Evolutionary conservation across 1,140 invertebrate genomes (phyloP).

Genomic region (Ostrea denselamellosa): DNA sequence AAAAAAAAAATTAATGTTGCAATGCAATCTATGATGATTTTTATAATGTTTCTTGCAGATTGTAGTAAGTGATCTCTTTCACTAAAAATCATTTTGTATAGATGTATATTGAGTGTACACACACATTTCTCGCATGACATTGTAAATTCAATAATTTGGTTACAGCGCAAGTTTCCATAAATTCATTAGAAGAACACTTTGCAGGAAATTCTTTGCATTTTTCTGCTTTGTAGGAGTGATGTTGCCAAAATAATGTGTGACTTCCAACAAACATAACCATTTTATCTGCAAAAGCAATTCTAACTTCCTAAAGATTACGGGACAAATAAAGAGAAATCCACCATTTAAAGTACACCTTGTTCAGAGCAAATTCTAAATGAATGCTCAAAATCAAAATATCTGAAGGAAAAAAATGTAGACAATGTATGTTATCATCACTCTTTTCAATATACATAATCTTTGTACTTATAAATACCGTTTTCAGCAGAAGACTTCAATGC

Average conservation of each 20-base stretch:
- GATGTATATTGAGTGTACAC: neutral
- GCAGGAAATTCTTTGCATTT: conserved; percentile 7
- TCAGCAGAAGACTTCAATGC: neutral
- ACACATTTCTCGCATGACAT: neutral
- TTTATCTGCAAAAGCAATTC: neutral
- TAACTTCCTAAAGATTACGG: neutral
- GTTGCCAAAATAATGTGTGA: neutral
- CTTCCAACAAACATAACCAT: neutral
- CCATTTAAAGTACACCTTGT: neutral
- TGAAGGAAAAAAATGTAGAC: neutral
- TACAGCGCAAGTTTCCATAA: conserved; percentile 8
- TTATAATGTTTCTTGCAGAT: too few species aligned
- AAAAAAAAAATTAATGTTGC: too few species aligned
- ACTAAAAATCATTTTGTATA: too few species aligned
- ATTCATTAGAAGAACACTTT: conserved; percentile 33
- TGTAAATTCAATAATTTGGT: conserved; percentile 7
- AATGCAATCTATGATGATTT: too few species aligned
- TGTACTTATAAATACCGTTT: neutral
- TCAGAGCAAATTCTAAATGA: neutral
- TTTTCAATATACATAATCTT: neutral
- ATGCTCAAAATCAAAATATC: neutral
- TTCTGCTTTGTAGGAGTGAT: neutral
- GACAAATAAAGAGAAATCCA: neutral
- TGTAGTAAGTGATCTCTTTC: too few species aligned
- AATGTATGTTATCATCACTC: neutral